These are phyloP conservation scores for Galerucella pusilla DNA, from an alignment of 2,888 invertebrate genomes.

Conservation along the genomic window DNA sequence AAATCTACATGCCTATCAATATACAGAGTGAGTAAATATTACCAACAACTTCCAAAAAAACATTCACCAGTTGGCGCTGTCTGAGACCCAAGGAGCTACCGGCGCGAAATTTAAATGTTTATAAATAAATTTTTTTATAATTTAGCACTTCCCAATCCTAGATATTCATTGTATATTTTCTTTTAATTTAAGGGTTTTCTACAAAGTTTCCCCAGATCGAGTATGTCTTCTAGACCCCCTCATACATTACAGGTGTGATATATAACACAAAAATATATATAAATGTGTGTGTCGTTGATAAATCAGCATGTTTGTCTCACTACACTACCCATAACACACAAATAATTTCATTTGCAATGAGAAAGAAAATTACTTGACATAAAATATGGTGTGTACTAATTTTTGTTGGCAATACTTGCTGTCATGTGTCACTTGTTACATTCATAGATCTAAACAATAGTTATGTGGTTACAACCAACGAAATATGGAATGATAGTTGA, in stretches of 20 bases:
- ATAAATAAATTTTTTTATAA: not conserved
- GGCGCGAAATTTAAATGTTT: too few species aligned
- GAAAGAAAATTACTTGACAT: not conserved
- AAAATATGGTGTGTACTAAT: not conserved
- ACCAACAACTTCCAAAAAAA: not conserved
- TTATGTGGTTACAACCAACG: too few species aligned
- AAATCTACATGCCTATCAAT: not conserved
- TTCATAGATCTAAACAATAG: too few species aligned
- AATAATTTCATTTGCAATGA: conserved; percentile 9
- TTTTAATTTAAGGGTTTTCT: conserved; percentile 64
- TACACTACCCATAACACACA: not conserved
- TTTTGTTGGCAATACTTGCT: too few species aligned
- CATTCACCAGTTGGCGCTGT: not conserved
- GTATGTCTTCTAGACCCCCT: conserved; percentile 64
- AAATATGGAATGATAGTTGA: too few species aligned
- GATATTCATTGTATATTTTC: conserved; percentile 26
- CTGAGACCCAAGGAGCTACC: too few species aligned
- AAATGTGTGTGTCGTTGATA: conserved; percentile 18
- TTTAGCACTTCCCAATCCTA: not conserved
- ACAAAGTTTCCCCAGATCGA: conserved; percentile 66
- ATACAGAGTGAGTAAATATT: not conserved
- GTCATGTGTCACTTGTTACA: too few species aligned
- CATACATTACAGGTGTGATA: conserved; percentile 67
- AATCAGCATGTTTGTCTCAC: conserved; percentile 29
- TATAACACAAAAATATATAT: conserved; percentile 29